phyloP scores from a whole-genome alignment of 2,797 vertebrate genomes.

The Calcarius lapponicus region DNA sequence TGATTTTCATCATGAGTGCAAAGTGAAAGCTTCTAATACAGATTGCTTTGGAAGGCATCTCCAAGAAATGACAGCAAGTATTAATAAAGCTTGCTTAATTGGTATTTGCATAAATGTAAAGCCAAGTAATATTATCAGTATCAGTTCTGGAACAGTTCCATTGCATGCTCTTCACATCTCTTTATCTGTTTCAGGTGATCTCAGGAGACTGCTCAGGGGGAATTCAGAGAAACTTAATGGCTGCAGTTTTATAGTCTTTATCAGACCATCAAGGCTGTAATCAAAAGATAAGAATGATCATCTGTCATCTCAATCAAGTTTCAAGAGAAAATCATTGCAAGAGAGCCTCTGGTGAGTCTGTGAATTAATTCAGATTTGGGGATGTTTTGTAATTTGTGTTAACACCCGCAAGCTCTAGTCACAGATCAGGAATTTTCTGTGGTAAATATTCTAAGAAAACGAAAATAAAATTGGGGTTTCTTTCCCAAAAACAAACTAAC shows the following conservation, averaged over 20 bases:
- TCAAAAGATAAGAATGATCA: background rate
- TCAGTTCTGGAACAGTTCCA: conserved; percentile 42
- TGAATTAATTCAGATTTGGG: conserved; percentile 18
- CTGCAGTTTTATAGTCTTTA: conserved; percentile 26
- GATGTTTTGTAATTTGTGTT: background rate
- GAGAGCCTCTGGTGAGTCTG: conserved; percentile 4
- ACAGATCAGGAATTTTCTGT: background rate
- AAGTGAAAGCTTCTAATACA: background rate
- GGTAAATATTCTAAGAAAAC: background rate
- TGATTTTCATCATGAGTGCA: background rate
- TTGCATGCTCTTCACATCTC: conserved; percentile 1
- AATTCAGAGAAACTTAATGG: conserved; percentile 29
- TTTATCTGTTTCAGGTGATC: conserved; percentile 51
- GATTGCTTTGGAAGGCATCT: background rate
- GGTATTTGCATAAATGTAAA: conserved; percentile 25
- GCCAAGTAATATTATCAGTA: conserved; percentile 1
- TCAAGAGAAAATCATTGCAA: background rate
- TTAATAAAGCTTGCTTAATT: conserved; percentile 30
- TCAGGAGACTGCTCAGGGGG: conserved; percentile 30
- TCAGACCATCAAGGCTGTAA: conserved; percentile 32
- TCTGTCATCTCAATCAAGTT: conserved; percentile 11
- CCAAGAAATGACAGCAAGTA: background rate
- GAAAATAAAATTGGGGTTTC: accelerated
- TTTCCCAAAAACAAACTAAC: background rate
- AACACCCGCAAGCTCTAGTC: background rate